Base-by-base conservation (phyloP, 2,888 invertebrate species). In the Hedya salicella region DNA sequence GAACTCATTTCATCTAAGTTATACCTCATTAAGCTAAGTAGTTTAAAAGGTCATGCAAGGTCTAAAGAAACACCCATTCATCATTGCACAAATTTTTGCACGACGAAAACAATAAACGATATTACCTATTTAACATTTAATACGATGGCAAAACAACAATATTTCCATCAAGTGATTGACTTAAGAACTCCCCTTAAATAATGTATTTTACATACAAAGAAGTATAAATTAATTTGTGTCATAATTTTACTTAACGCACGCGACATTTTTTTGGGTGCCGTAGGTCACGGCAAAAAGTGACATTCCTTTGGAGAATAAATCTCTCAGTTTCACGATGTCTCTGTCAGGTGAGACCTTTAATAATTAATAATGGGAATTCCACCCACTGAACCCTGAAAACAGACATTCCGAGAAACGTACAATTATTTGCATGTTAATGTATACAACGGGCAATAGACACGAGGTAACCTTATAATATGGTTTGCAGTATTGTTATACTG, bases 311-410 rank as follows among this genome's bases (percentile, higher is more conserved):
- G 75, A 78, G 78, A 82, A 87, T 91, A 90, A 89, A 90, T 91
- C 85, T 85, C 78, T 72, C 70, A 75, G 83, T 76, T 82, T 76
- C 79, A 80, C 79, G 74, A 78, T 79, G 77, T 70, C 74, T 70
- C 70, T 69, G 70, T 60, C 69, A 62, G 69, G 80, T 83, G 81
- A 75, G 77, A 82, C 83, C 83, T 86, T 87, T 80, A 49, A 66
- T 86, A 88, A 89, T 88, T 88, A 84, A 85, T 87, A 84, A 88
- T 84, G 81, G 75, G 80, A 79, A 89, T 91, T 86, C 86, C 77
- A 81, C 71, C 75, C 81, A 71, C 70, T 78, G 82, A 81, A 81
- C 83, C 79, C 62, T 76, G 75, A 54, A 61, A 57, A 25, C 32
- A 49, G 16, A 17, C 48, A 61, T 66, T 66, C 48, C 48, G 46